Evolutionary conservation across 2,113 vertebrate genomes (phyloP), one percentile per base, ranked within the genome.

Genomic region (Picathartes gymnocephalus): DNA sequence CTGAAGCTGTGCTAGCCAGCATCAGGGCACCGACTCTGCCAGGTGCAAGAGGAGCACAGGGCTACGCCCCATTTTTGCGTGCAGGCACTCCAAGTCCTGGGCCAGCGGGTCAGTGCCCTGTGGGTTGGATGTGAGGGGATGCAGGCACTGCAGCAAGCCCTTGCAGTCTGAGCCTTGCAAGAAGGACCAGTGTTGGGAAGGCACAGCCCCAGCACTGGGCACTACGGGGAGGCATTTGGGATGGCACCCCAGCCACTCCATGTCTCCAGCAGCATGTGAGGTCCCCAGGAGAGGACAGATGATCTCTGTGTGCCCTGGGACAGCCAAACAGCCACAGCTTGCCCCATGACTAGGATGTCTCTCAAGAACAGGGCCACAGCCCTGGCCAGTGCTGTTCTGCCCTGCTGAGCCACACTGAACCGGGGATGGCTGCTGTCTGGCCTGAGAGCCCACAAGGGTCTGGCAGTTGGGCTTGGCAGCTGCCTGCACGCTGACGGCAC

Each of bases 331-430:
- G 47, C 42, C 51, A 28, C 61, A 57, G 45, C 25, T 35, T 65
- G 45, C 24, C 18, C 33, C 31, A 33, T 0, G 0, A 25, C 17
- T 54, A 51, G 16, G 4, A 1, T 20, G 5, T 69, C 56, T 60
- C 9, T 1, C 11, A 54, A 40, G 35, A 72, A 21, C 2, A 2
- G 40, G 37, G 13, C 8, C 30, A 37, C 33, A 33, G 20, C 30
- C 27, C 48, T 24, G 39, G 57, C 14, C 39, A 44, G 58, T 0
- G 3, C 68, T 39, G 42, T 51, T 78, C 60, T 47, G 16, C 35
- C 21, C 56, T 78, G 44, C 77, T 5, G 4, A 62, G 45, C 44
- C 35, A 22, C 61, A 17, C 5, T 0, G 4, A 74, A 58, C 61
- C 51, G 30, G 61, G 51, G 7, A 35, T 3, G 4, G 42, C 58